Percentiles rank a stretch among this genome's conserved stretches.
phyloP scores from a whole-genome alignment of 2,888 invertebrate species.

The Andrena trimmerana region DNA sequence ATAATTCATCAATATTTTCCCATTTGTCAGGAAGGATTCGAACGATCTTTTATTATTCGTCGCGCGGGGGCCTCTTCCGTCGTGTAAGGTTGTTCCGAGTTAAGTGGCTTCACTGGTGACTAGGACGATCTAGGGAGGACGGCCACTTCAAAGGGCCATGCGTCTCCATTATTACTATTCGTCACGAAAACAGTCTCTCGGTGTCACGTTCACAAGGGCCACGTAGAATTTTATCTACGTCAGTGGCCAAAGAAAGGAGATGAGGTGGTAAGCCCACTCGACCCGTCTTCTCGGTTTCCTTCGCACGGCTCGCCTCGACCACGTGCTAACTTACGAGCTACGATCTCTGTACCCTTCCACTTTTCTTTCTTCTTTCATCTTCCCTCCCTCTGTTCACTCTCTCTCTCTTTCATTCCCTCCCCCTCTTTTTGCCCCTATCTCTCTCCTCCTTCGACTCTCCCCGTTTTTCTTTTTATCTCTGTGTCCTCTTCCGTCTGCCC shows the following conservation, averaged over 20 bases:
- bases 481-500: constrained; percentile 61
- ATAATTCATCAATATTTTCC: background rate
- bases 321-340: constrained; percentile 84
- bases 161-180: constrained; percentile 56
- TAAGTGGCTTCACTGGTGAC: constrained; percentile 3
- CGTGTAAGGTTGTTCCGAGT: background rate
- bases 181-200: constrained; percentile 51
- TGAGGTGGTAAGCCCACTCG: constrained; percentile 75
- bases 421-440: constrained; percentile 38
- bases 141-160: constrained; percentile 33
- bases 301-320: constrained; percentile 77
- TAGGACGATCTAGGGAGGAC: background rate
- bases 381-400: constrained; percentile 15
- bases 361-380: constrained; percentile 66
- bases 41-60: constrained; percentile 21
- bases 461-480: constrained; percentile 34
- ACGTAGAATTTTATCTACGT: constrained; percentile 73
- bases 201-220: constrained; percentile 62
- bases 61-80: background rate
- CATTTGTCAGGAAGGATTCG: background rate
- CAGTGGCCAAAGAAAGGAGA: constrained; percentile 72
- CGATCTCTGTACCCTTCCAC: constrained; percentile 77
- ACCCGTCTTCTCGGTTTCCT: constrained; percentile 75
- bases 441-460: constrained; percentile 23
- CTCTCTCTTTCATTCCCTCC: background rate